Evolutionary conservation across 2,113 vertebrate species (phyloP), one percentile per base, ranked within the genome.

Genomic region (Axis porcinus): DNA sequence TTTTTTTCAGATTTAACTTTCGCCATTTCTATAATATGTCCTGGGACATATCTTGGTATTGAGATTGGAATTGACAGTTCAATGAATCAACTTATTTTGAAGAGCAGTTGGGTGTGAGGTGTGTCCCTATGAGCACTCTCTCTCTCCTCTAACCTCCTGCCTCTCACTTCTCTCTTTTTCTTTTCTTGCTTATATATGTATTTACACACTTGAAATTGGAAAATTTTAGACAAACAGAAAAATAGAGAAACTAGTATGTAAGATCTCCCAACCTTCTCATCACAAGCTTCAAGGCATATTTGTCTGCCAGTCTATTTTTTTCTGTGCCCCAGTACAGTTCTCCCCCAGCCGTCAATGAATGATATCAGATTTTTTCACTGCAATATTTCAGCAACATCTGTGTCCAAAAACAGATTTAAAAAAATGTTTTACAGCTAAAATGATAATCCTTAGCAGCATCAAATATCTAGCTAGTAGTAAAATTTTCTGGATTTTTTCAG

Each of bases 121-220:
- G 12, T 4, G 28, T 13, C 6, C 81, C 64, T 70, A 3, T 40
- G 62, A 74, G 30, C 15, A 28, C 5, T 21, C 4, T 79, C 17
- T 62, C 28, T n/a, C 33, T 43, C 19, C 17, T 23, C 17, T 33
- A 76, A 25, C 30, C 10, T 11, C 2, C 1, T 2, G 14, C 7
- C 60, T 30, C 13, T 25, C 30, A 33, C 16, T 52, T 4, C 23
- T 17, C 6, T 58, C 1, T 23, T 7, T 45, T 54, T 60, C 47
- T 81, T 33, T 57, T 7, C 28, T 88, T 57, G 14, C 33, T 62
- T 90, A 79, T 54, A 5, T 76, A 23, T 84, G 93, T 70, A 43
- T 21, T 96, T 88, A 88, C 33, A 94, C 47, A 36, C 33, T 90
- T 90, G 57, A 84, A 84, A 54, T 47, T 36, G n/a, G 6, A 93